Evolutionary conservation across 2,113 vertebrate genomes (phyloP), one percentile per base, ranked within the genome.

Genomic region (Alosa alosa): DNA sequence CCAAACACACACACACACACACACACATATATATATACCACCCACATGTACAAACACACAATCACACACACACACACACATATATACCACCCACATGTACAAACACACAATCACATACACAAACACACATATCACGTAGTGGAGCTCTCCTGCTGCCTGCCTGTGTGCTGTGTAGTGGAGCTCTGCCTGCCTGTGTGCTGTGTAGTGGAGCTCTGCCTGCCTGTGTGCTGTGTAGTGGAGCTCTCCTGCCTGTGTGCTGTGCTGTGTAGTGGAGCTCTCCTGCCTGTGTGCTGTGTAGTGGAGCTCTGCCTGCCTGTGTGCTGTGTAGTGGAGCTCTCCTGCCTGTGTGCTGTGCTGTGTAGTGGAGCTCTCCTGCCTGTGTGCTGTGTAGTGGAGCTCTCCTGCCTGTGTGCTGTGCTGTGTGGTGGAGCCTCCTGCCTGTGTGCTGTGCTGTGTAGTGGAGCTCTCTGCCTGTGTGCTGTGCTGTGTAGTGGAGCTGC

Each of bases 1-100:
- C 18, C 18, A 60, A 68, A 47, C 83, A 81, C 86, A 57, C 82
- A 84, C 75, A 46, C 82, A 50, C 81, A 86, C 72, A 83, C 83
- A 86, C 45, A 86, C 20, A 72, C n/a, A n/a, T 5, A 31, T 39
- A 83, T 18, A 55, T 18, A 18, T 55, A 55, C 52, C 57, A 64
- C 22, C 4, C 22, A n/a, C 22, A 5, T 18, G 17, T 31, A 31
- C 31, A 31, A 31, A 31, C 31, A 31, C 31, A 31, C 31, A 31
- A 31, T 31, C 31, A 60, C 3, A 60, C 18, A 22, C 18, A 60
- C 18, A 60, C 4, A 60, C 55, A 60, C 20, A 60, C 55, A 60
- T 20, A 60, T 3, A 60, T 31, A 31, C 31, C 31, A 31, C 31
- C 31, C 31, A 1, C 9, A 57, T 4, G 11, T 11, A 57, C 52